Evolutionary conservation across 2,888 invertebrate genomes (phyloP).

Genomic region (Andrena marginata): DNA sequence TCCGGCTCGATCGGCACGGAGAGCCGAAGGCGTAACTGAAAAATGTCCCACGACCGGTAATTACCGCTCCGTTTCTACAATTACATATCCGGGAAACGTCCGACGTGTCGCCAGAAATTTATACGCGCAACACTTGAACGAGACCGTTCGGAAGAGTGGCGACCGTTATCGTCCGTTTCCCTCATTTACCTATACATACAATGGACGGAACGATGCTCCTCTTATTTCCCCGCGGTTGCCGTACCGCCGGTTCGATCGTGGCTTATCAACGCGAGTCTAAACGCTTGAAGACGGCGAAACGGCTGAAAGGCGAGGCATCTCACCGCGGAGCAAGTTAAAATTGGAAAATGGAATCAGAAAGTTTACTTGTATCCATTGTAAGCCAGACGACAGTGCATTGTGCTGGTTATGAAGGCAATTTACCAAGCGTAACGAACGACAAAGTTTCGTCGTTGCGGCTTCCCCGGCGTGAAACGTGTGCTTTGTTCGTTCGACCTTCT

Average conservation of each 20-base stretch:
- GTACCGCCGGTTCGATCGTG: too few relatives aligned
- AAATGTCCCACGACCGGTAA: conserved; percentile 61
- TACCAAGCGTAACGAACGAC: conserved; percentile 60
- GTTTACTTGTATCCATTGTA: conserved; percentile 49
- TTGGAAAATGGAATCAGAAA: conserved; percentile 64
- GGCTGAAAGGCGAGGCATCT: conserved; percentile 8
- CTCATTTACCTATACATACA: too few relatives aligned
- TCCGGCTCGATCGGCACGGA: conserved; percentile 62
- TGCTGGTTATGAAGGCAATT: conserved; percentile 65
- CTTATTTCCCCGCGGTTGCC: too few relatives aligned
- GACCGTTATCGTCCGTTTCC: conserved; percentile 41
- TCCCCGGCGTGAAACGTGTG: conserved; percentile 46
- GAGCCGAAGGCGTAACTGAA: conserved; percentile 62
- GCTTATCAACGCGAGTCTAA: neutral
- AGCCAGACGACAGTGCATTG: conserved; percentile 56
- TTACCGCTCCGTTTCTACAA: conserved; percentile 56
- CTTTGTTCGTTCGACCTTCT: conserved; percentile 59
- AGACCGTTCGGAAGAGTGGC: neutral
- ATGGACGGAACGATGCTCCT: too few relatives aligned
- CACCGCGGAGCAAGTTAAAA: neutral
- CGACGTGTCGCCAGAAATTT: conserved; percentile 21
- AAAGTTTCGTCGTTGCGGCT: conserved; percentile 58
- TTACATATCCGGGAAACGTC: conserved; percentile 55
- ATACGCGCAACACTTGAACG: neutral
- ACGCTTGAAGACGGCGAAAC: neutral